Evolutionary conservation across 2,113 vertebrate species (phyloP), one percentile per base, ranked within the genome.

Genomic region (Chaetodon auriga): DNA sequence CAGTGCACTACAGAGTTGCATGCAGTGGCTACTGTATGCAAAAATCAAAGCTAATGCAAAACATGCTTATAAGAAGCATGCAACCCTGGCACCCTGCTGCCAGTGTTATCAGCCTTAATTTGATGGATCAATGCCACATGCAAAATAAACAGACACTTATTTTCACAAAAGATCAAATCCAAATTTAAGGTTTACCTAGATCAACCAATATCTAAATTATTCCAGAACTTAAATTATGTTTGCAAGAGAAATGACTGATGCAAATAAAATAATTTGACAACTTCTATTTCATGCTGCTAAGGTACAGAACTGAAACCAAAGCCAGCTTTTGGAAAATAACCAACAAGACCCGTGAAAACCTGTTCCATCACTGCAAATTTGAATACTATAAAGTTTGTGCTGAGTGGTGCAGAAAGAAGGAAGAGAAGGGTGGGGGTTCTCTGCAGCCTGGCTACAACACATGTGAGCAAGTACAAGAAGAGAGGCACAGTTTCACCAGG

Each of bases 401-500:
- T 93, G 91, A 92, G 86, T 87, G 63, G 71, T 88, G 86, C 89
- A 93, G 79, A 92, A 92, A 84, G 57, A 46, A 81, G 82, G 77
- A 79, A 78, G 68, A 82, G 76, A 68, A 58, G 82, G 70, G 82
- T 79, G 87, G 85, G 81, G 87, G 83, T 72, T 75, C 82, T 84
- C 71, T 87, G 79, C 82, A 91, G 83, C 68, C 87, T 68, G 89
- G 80, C 84, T 89, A 89, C 71, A 91, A 90, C 93, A 93, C 90
- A 88, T 90, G 89, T 90, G 87, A 92, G 83, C 90, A 89, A 86
- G 83, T 85, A 92, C 88, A 90, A 90, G 89, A 92, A 88, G 79
- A 90, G 86, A 93, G 87, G 89, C 90, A 87, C 87, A 89, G 83
- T 91, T 92, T 89, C 83, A 92, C 92, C 92, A 93, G 92, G 93